These are phyloP conservation scores for Anthopleura sola DNA, from an alignment of 64 coral and sea anemone species.

Conservation along the genomic window DNA sequence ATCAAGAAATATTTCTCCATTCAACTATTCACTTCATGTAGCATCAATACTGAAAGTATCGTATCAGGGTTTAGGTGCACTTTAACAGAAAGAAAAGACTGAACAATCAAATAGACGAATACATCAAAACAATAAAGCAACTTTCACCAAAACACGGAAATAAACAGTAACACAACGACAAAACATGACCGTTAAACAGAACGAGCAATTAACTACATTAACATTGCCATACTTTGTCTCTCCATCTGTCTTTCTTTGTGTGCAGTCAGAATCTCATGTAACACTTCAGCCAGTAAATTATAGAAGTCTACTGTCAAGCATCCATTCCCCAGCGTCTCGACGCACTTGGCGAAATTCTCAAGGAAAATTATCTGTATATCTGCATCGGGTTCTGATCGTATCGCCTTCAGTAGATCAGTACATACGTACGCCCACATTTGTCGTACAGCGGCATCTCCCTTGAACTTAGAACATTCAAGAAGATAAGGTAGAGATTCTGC, in stretches of 20 bases:
- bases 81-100: too few relatives aligned
- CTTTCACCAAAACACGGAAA: too few relatives aligned
- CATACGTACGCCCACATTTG: slow-evolving; percentile 98
- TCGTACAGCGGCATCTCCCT: slow-evolving; percentile 79
- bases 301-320: slow-evolving; percentile 80
- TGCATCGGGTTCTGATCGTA: slow-evolving; percentile 85
- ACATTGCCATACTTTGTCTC: slow-evolving; percentile 76
- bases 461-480: slow-evolving; percentile 78
- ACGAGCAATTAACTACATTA: too few relatives aligned
- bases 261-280: slow-evolving; percentile 80
- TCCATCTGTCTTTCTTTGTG: slow-evolving; percentile 89
- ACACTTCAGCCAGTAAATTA: slow-evolving; percentile 61
- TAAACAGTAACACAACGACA: too few relatives aligned
- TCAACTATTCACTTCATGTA: too few relatives aligned
- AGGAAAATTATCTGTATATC: slow-evolving; percentile 95
- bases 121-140: too few relatives aligned
- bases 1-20: too few relatives aligned
- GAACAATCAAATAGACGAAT: too few relatives aligned
- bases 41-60: too few relatives aligned
- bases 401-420: slow-evolving; percentile 85
- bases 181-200: too few relatives aligned
- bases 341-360: slow-evolving; percentile 84
- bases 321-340: slow-evolving; percentile 89
- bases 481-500: slow-evolving; percentile 87
- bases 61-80: too few relatives aligned